A percentile compares a stretch with the other conserved stretches of the same genome.
Evolutionary conservation across 2,113 vertebrate species (phyloP).

Genomic region (Heteronetta atricapilla): DNA sequence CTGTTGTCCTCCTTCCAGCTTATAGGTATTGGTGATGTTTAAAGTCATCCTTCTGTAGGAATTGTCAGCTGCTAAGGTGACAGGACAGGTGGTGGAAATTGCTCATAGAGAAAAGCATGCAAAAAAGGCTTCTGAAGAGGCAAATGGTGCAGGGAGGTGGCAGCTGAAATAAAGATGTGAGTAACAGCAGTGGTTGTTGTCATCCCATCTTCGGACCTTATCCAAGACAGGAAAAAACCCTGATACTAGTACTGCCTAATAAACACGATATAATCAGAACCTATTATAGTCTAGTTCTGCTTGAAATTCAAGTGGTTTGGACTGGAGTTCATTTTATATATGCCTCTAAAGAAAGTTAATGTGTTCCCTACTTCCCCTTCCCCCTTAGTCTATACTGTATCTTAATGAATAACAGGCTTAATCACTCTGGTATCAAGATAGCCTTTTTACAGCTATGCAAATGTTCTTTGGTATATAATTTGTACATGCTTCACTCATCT

Average conservation of each 20-base stretch:
- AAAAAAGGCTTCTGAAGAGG: not conserved
- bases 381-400: slow-evolving; percentile 1
- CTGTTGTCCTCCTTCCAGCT: not conserved
- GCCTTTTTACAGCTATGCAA: slow-evolving; percentile 59
- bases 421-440: slow-evolving; percentile 60
- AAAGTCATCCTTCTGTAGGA: not conserved
- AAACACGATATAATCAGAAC: not conserved
- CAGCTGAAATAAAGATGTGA: not conserved
- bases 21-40: not conserved
- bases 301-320: slow-evolving; percentile 28
- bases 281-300: not conserved
- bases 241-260: not conserved
- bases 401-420: slow-evolving; percentile 61
- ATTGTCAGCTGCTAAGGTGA: slow-evolving; percentile 1
- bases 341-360: slow-evolving; percentile 1
- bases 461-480: slow-evolving; percentile 71
- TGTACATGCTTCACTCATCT: slow-evolving; percentile 78
- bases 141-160: not conserved
- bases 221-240: not conserved
- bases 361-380: not conserved
- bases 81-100: not conserved
- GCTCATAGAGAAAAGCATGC: not conserved
- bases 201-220: not conserved
- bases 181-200: not conserved
- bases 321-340: not conserved